Evolutionary conservation across 2,797 vertebrate genomes (phyloP).

Genomic region (Helostoma temminkii): DNA sequence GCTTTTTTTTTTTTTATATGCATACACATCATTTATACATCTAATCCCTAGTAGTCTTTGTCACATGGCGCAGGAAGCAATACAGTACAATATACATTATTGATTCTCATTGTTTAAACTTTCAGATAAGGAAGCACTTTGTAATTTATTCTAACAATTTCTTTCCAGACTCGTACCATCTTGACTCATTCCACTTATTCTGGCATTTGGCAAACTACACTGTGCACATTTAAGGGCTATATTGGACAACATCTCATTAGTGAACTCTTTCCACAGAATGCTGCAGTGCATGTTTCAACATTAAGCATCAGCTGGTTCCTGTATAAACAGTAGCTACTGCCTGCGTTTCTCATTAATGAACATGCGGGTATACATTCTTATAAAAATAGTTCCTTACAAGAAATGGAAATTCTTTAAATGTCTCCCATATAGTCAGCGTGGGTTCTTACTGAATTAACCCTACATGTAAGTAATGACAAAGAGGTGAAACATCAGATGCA

Average conservation of each 20-base stretch:
- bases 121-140: neutral
- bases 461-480: conserved; percentile 41
- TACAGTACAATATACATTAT: neutral
- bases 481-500: conserved; percentile 4
- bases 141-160: neutral
- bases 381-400: conserved; percentile 55
- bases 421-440: conserved; percentile 50
- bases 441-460: conserved; percentile 43
- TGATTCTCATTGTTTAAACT: neutral
- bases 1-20: too few relatives aligned
- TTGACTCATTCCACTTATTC: neutral
- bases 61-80: neutral
- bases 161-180: neutral
- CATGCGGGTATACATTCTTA: conserved; percentile 27
- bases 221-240: neutral
- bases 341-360: conserved; percentile 55
- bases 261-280: neutral
- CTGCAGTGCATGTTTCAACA: conserved; percentile 20
- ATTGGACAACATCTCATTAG: conserved; percentile 11
- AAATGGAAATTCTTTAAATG: conserved; percentile 59
- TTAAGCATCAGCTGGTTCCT: neutral
- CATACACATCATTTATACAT: too few relatives aligned
- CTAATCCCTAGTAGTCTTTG: too few relatives aligned
- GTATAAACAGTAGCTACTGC: conserved; percentile 12
- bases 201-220: neutral